Percentiles rank a stretch among this genome's conserved stretches.
These are phyloP conservation scores for Diarsia brunnea DNA, from an alignment of 2,888 invertebrate genomes.

Conservation along the genomic window DNA sequence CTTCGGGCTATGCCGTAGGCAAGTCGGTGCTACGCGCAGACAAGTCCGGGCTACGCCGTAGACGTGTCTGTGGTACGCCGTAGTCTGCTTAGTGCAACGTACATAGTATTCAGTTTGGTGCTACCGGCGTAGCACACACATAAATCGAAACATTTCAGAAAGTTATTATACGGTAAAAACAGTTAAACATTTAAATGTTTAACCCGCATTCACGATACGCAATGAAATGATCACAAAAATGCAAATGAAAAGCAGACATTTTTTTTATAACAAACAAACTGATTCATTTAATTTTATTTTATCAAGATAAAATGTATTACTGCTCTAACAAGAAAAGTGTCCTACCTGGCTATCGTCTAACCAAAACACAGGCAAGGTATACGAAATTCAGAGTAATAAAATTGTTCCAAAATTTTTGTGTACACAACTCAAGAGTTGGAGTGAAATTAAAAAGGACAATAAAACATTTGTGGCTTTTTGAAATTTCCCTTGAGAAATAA, in stretches of 20 bases:
- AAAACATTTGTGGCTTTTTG: conserved; percentile 52
- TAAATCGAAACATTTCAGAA: too few relatives aligned
- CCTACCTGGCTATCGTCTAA: neutral
- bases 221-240: neutral
- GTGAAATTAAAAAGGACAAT: conserved; percentile 56
- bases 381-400: conserved; percentile 34
- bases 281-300: neutral
- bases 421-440: conserved; percentile 45
- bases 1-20: neutral
- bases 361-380: neutral
- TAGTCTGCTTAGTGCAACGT: neutral
- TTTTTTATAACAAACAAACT: neutral
- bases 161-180: neutral
- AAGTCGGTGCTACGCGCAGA: neutral
- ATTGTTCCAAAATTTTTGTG: conserved; percentile 22
- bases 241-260: neutral
- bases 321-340: too few relatives aligned
- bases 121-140: too few relatives aligned
- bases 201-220: conserved; percentile 8
- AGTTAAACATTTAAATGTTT: conserved; percentile 6
- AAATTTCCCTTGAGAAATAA: conserved; percentile 54
- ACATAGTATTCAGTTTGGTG: neutral
- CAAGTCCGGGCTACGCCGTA: neutral
- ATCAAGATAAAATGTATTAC: too few relatives aligned
- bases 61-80: neutral